Base-by-base conservation (phyloP, 2,113 vertebrate species). In the Anguilla rostrata region DNA sequence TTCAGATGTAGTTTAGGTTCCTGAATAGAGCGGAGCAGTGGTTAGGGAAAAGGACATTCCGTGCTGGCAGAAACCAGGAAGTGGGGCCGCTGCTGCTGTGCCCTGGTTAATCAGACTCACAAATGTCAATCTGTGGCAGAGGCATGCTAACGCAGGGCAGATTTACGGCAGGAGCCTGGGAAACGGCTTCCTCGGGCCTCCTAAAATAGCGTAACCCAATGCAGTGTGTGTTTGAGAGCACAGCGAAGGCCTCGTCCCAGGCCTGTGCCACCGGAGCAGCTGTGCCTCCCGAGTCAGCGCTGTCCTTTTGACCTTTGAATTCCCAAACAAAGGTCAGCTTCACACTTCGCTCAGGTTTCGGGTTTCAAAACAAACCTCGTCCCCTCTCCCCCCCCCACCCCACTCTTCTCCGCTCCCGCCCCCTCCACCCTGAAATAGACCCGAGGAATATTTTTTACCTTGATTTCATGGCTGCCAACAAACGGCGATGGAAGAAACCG, bases 331-430 rank as follows among this genome's bases (percentile, higher is more conserved):
- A 95, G 94, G 93, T 94, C 92, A 93, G 75, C 89, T 57, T 87
- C 39, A 88, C 87, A 84, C 82, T 90, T 86, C 71, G 41, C 85
- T 90, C 88, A 41, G 29, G 49, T 82, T 90, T 92, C 87, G 79
- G 88, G 90, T 95, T 94, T 94, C 93, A 94, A 96, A 95, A 95
- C 94, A 95, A 94, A 91, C 90, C 84, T 66, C 82, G 63, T 83
- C 80, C 87, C 82, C 34, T 34, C 34, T 1, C 85, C 81, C 26
- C 56, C 53, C 81, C 20, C 66, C 56, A 87, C 46, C 78, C 41
- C 56, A 34, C 1, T 20, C 56, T 22, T 3, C 18, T 22, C 60
- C 60, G 20, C 60, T 66, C 22, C 60, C 3, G 26, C 81, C 41
- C 86, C 83, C 26, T 49, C 40, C 81, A 18, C 14, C 85, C 83